Evolutionary conservation across 2,888 invertebrate species (phyloP).

Genomic region (Gasteruption jaculator): DNA sequence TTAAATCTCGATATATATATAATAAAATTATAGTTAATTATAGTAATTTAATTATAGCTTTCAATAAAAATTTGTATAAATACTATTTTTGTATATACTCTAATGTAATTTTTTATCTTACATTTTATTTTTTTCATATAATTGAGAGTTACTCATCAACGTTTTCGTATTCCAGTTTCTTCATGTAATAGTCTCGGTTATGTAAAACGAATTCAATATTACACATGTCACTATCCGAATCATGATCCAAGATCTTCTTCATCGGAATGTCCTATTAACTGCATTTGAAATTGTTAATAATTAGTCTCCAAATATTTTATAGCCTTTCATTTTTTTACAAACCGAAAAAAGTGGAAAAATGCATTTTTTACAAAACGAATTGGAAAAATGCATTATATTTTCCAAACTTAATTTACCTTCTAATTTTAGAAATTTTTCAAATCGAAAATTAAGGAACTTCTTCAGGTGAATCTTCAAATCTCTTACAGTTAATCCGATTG

Average conservation of each 20-base stretch:
- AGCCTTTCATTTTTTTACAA: too few relatives aligned
- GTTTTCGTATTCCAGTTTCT: conserved; percentile 76
- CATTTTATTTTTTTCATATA: not conserved
- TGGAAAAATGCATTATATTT: too few relatives aligned
- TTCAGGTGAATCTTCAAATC: conserved; percentile 42
- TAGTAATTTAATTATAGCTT: conserved; percentile 66
- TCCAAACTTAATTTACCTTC: too few relatives aligned
- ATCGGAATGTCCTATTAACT: conserved; percentile 31
- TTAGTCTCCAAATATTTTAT: conserved; percentile 19
- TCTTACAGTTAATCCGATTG: conserved; percentile 46
- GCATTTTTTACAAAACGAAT: too few relatives aligned
- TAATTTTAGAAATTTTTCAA: too few relatives aligned
- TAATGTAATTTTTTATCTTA: not conserved
- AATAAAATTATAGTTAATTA: too few relatives aligned
- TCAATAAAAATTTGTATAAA: conserved; percentile 5
- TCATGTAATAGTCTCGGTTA: conserved; percentile 88
- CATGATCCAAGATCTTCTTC: conserved; percentile 39
- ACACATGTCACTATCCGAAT: conserved; percentile 49
- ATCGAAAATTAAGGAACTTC: too few relatives aligned
- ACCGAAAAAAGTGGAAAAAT: too few relatives aligned
- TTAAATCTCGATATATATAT: too few relatives aligned
- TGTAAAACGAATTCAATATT: conserved; percentile 76
- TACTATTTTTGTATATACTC: too few relatives aligned
- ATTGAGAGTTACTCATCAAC: conserved; percentile 72
- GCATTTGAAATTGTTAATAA: conserved; percentile 12